Evolutionary conservation across 1,140 invertebrate genomes (phyloP).

Genomic region (Drosophila persimilis): DNA sequence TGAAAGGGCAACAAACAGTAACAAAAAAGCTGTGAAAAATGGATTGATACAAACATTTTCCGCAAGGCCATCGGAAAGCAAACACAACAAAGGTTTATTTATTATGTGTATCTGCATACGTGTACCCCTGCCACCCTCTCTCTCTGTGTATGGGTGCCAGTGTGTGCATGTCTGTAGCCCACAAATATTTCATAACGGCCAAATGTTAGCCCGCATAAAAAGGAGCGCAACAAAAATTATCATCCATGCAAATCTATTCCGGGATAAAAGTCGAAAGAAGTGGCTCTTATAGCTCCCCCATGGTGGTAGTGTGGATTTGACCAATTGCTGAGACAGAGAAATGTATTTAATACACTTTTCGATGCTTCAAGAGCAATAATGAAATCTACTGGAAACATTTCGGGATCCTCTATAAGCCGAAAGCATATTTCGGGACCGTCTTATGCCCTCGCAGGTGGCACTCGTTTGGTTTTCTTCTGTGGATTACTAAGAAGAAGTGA

Average conservation of each 20-base stretch:
- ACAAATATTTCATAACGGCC: slow-evolving; percentile 66
- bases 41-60: slow-evolving; percentile 74
- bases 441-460: too few species aligned
- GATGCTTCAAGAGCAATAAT: too few species aligned
- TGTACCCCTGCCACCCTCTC: slow-evolving; percentile 25
- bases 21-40: slow-evolving; percentile 57
- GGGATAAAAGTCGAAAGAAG: slow-evolving; percentile 17
- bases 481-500: too few species aligned
- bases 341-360: too few species aligned
- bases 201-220: slow-evolving; percentile 76
- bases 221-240: slow-evolving; percentile 66
- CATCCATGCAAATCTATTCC: slow-evolving; percentile 72
- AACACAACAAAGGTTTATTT: slow-evolving; percentile 57
- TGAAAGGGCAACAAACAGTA: slow-evolving; percentile 29
- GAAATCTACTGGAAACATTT: too few species aligned
- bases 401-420: too few species aligned
- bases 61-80: slow-evolving; percentile 68
- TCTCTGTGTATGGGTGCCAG: neutral
- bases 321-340: neutral
- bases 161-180: slow-evolving; percentile 9
- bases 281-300: slow-evolving; percentile 30
- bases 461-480: too few species aligned
- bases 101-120: slow-evolving; percentile 2
- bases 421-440: too few species aligned
- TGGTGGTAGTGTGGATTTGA: neutral